phyloP scores from a whole-genome alignment of 2,113 vertebrate genomes.

The Caranx ignobilis region DNA sequence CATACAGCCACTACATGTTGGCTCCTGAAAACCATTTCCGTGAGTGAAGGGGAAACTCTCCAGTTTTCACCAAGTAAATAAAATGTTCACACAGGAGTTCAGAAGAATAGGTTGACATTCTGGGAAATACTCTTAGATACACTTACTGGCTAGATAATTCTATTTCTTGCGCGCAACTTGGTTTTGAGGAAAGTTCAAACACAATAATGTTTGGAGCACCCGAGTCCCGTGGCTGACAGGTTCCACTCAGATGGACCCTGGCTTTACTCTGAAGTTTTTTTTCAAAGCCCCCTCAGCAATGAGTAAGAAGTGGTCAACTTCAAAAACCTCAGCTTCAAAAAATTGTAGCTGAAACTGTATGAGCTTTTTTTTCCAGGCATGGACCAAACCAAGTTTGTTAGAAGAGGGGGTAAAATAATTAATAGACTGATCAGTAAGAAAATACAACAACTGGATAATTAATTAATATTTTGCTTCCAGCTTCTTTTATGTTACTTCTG shows the following conservation, averaged over 20 bases:
- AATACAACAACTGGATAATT: not conserved
- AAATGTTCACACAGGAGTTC: not conserved
- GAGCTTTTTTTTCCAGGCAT: not conserved
- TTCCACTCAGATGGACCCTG: not conserved
- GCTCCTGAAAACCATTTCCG: not conserved
- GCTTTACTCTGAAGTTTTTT: not conserved
- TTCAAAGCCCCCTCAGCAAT: conserved; percentile 8
- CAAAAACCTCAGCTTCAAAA: not conserved
- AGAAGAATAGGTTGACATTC: not conserved
- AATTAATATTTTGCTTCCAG: not conserved
- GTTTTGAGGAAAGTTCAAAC: not conserved
- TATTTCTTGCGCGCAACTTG: not conserved
- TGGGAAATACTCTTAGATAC: not conserved
- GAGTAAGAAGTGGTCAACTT: not conserved
- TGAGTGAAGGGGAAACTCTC: no score
- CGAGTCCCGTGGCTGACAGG: not conserved
- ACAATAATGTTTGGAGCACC: not conserved
- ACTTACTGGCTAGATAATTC: not conserved
- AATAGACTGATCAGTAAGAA: not conserved
- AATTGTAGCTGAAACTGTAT: not conserved
- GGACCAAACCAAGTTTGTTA: not conserved
- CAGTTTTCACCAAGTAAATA: not conserved
- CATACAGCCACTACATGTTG: not conserved
- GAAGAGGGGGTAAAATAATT: not conserved
- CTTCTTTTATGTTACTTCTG: not conserved